phyloP scores from a whole-genome alignment of 2,113 vertebrate species.

The Phalacrocorax pelagicus region DNA sequence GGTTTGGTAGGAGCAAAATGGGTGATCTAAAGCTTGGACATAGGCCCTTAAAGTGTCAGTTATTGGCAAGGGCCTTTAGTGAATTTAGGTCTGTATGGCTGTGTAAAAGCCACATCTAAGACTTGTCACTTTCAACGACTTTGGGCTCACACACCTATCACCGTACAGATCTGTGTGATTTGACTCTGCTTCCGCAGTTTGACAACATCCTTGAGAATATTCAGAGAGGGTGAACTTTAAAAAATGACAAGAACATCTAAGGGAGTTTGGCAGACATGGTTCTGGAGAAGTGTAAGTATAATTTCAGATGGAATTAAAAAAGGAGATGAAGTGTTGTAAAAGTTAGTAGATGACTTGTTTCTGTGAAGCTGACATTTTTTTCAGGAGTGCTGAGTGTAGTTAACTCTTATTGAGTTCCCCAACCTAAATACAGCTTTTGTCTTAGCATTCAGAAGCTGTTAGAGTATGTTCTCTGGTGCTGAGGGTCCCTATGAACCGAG shows the following conservation, averaged over 20 bases:
- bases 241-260: neutral
- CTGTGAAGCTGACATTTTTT: neutral
- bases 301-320: neutral
- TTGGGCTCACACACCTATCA: neutral
- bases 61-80: neutral
- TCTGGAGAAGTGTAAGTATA: neutral
- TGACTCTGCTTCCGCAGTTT: neutral
- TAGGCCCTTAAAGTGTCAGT: neutral
- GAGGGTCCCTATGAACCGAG: neutral
- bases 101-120: neutral
- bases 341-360: neutral
- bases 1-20: neutral
- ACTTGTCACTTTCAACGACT: neutral
- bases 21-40: neutral
- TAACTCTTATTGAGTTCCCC: neutral
- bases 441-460: neutral
- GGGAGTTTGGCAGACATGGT: neutral
- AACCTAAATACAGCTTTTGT: neutral
- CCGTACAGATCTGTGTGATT: neutral
- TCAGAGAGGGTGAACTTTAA: neutral
- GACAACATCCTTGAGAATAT: neutral
- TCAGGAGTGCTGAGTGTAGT: neutral
- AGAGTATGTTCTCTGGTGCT: neutral
- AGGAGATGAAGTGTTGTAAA: neutral
- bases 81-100: neutral